Conservation (phyloP, 37 sponge, comb jelly and placozoan genomes). For the Diacarnus erythraeanus region DNA sequence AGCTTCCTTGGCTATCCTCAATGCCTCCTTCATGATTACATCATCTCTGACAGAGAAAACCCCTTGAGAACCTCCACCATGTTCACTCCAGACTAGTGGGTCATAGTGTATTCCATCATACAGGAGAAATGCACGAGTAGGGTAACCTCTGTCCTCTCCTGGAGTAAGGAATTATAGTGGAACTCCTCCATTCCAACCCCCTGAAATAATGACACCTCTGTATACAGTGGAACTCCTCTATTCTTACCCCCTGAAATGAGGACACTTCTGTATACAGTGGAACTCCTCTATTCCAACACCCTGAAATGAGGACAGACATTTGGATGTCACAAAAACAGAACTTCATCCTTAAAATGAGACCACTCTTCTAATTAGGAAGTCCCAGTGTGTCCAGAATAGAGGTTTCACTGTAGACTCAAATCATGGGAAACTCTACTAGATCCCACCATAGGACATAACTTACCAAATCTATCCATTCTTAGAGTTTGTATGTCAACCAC, state of each 20-base stretch:
- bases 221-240: background rate
- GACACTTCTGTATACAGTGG: background rate
- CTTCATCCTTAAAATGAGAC: background rate
- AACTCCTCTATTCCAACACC: too few species aligned
- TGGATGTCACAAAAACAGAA: background rate
- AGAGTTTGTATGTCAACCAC: conserved; percentile 84
- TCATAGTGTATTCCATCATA: conserved; percentile 89
- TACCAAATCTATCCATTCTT: conserved; percentile 86
- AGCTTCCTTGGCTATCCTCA: conserved; percentile 57
- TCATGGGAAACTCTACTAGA: background rate
- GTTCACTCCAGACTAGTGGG: conserved; percentile 45
- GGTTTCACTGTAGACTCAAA: background rate
- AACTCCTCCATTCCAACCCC: background rate
- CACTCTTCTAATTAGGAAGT: background rate
- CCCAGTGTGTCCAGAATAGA: background rate
- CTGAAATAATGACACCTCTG: background rate
- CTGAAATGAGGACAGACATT: background rate
- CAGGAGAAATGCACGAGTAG: conserved; percentile 40
- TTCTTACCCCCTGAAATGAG: too few species aligned
- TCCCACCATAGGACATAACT: too few species aligned
- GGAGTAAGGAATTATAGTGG: background rate
- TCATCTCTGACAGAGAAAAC: conserved; percentile 54
- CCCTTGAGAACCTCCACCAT: conserved; percentile 1
- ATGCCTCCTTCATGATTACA: conserved; percentile 31
- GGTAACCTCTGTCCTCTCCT: conserved; percentile 47